Evolutionary conservation across 2,797 vertebrate genomes (phyloP), one percentile per base, ranked within the genome.

Genomic region (Melanotaenia maccullochi): DNA sequence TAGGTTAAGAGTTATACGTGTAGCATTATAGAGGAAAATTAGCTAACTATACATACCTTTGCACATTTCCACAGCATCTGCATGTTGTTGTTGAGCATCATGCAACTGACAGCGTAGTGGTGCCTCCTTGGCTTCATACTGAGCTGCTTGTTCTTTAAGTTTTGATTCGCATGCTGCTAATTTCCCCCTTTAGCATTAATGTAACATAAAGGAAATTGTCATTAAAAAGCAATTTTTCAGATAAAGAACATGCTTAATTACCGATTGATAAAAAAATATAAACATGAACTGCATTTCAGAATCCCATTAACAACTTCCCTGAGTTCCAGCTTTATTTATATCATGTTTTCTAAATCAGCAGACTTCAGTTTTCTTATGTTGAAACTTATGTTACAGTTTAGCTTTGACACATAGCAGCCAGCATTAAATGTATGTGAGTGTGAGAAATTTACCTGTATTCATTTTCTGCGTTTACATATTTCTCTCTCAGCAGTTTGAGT

Each of bases 371-470:
- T 42, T 42, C 16, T 42, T 42, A 42, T 40, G 38, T 11, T 38
- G 4, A 13, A 38, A 30, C 14, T 9, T 0, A 22, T 52, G 24
- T 24, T 0, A 52, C 11, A 52, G 22, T 56, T 38, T 30, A 35
- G 3, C 0, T 36, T 75, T 33, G 1, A 42, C 2, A 20, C 22
- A 25, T 44, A 20, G 42, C 16, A 44, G 20, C 40, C 4, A 18
- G 40, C 16, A 18, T 28, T 33, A 7, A 32, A 66, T n/a, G 36
- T 6, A 5, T 30, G 38, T 16, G 6, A 42, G 1, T 51, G 22
- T 18, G 0, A 51, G 32, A 54, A 65, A 40, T 85, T 89, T 88
- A 96, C 95, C 78, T 67, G 75, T 90, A 87, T 67, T 92, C 83
- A 0, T 79, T 84, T 76, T 93, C 89, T 25, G 84, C 77, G 9